Percentiles rank a stretch among this genome's conserved stretches.
phyloP scores from a whole-genome alignment of 2,113 vertebrate genomes.

The Butorides virescens region DNA sequence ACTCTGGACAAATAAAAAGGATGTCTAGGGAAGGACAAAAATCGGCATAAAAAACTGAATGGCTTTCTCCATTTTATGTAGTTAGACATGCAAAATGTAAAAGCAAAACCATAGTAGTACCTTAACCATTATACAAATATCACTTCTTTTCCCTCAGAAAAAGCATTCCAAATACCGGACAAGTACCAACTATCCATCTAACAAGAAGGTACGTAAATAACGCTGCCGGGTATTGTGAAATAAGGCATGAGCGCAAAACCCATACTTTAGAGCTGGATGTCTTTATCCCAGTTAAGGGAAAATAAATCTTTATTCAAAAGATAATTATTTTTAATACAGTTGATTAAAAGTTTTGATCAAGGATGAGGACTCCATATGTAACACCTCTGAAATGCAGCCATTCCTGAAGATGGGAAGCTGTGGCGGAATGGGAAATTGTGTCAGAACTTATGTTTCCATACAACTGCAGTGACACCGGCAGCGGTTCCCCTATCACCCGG shows the following conservation, averaged over 20 bases:
- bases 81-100: background rate
- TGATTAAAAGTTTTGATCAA: background rate
- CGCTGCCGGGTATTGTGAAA: background rate
- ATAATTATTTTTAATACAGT: background rate
- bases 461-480: fast-evolving
- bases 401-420: fast-evolving
- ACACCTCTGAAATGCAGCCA: background rate
- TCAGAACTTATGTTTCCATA: fast-evolving
- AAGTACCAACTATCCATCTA: background rate
- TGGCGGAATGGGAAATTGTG: too few relatives aligned
- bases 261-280: background rate
- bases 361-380: background rate
- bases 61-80: background rate
- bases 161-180: background rate
- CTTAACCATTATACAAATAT: background rate
- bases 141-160: background rate
- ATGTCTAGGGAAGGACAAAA: background rate
- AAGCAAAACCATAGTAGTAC: background rate
- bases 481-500: fast-evolving
- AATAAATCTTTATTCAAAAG: background rate
- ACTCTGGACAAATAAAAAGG: background rate
- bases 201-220: background rate
- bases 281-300: background rate
- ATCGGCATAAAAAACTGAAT: background rate
- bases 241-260: background rate